Conservation (phyloP, 2,888 invertebrate genomes). For the Sinopyrophorus schimmeli region DNA sequence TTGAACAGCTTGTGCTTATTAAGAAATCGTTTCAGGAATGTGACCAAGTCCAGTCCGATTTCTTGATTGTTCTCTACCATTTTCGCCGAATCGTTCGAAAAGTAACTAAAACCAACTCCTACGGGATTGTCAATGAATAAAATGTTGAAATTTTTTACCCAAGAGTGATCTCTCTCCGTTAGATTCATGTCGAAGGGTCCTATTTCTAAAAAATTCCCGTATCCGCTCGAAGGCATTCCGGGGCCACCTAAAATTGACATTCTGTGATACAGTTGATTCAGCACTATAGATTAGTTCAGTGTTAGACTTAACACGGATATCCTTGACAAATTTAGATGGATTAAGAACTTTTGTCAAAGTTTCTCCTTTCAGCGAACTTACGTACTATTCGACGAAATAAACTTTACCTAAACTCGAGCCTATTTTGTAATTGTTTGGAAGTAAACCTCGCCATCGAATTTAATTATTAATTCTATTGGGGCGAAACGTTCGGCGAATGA, state of each 20-base stretch:
- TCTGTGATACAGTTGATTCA: slow-evolving; percentile 24
- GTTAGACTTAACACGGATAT: slow-evolving; percentile 25
- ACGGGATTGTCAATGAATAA: slow-evolving; percentile 91
- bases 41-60: slow-evolving; percentile 77
- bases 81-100: slow-evolving; percentile 56
- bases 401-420: too few species aligned
- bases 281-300: slow-evolving; percentile 23
- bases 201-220: slow-evolving; percentile 63
- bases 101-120: slow-evolving; percentile 85
- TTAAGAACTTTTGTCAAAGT: slow-evolving; percentile 27
- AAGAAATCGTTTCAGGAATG: slow-evolving; percentile 72
- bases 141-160: slow-evolving; percentile 67
- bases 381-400: too few species aligned
- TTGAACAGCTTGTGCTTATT: slow-evolving; percentile 69
- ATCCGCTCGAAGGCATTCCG: slow-evolving; percentile 54
- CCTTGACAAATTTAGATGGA: slow-evolving; percentile 29
- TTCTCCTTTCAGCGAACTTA: slow-evolving; percentile 25
- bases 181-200: slow-evolving; percentile 60
- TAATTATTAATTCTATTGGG: too few species aligned
- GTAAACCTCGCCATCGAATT: too few species aligned
- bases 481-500: too few species aligned
- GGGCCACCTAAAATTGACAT: slow-evolving; percentile 44
- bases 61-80: slow-evolving; percentile 63
- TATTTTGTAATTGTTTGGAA: too few species aligned
- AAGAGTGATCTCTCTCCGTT: slow-evolving; percentile 58